A percentile compares a stretch with the other conserved stretches of the same genome.
These are phyloP conservation scores for Dorcus hopei DNA, from an alignment of 2,888 invertebrate species.

Conservation along the genomic window DNA sequence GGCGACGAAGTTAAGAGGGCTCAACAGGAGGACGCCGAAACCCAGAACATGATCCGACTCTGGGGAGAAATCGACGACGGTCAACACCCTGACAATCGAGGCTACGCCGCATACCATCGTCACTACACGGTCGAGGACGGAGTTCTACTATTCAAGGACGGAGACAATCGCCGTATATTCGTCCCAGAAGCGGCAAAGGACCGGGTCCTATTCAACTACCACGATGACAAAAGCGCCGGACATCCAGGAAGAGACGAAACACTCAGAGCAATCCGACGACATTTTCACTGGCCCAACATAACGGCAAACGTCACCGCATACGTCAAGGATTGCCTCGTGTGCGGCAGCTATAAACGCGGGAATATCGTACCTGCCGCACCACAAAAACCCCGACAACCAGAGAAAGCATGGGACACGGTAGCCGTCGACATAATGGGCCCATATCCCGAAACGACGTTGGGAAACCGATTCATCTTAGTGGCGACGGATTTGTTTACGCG, in stretches of 20 bases:
- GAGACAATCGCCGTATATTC: neutral
- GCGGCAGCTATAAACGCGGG: slow-evolving; percentile 9
- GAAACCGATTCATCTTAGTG: slow-evolving; percentile 22
- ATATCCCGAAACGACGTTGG: slow-evolving; percentile 5
- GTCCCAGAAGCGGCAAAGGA: neutral
- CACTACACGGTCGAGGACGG: too few species aligned
- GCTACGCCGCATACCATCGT: too few species aligned
- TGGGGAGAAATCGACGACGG: too few species aligned
- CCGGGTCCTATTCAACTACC: neutral
- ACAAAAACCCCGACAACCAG: slow-evolving; percentile 7
- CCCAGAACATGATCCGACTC: too few species aligned
- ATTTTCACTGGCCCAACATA: slow-evolving; percentile 5
- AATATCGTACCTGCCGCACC: slow-evolving; percentile 10
- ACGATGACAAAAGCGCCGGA: slow-evolving; percentile 9
- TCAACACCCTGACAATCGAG: too few species aligned
- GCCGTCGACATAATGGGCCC: slow-evolving; percentile 19
- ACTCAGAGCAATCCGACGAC: slow-evolving; percentile 1
- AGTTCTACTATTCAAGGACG: too few species aligned
- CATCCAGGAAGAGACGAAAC: slow-evolving; percentile 19
- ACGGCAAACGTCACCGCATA: slow-evolving; percentile 19
- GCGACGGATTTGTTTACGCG: slow-evolving; percentile 25
- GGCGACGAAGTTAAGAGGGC: too few species aligned
- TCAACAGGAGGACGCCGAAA: too few species aligned
- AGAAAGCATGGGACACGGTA: slow-evolving; percentile 8
- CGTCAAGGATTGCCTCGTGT: slow-evolving; percentile 18